Evolutionary conservation across 2,113 vertebrate species (phyloP).

Genomic region (Embiotoca jacksoni): DNA sequence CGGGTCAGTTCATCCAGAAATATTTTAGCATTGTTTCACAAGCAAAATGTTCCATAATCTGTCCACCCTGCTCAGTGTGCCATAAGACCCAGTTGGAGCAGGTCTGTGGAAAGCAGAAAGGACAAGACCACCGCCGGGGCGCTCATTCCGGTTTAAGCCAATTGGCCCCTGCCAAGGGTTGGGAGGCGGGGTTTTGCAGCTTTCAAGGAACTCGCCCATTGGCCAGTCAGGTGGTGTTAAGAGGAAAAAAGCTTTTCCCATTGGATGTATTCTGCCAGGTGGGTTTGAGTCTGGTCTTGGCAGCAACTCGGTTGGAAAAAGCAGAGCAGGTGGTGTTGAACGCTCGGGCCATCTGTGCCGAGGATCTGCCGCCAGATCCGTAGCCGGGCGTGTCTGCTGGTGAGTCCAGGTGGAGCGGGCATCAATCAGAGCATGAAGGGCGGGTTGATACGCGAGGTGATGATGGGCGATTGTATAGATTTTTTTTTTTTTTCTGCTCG

Average conservation of each 20-base stretch:
- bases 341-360: conserved; percentile 77
- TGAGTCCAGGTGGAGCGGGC: conserved; percentile 64
- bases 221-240: conserved; percentile 14
- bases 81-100: conserved; percentile 60
- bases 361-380: conserved; percentile 66
- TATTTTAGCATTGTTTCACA: conserved; percentile 32
- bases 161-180: conserved; percentile 21
- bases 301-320: conserved; percentile 66
- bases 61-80: conserved; percentile 29
- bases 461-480: conserved; percentile 8
- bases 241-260: conserved; percentile 13
- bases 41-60: conserved; percentile 24
- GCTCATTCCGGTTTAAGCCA: conserved; percentile 51
- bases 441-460: conserved; percentile 52
- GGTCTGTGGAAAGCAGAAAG: conserved; percentile 57
- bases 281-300: conserved; percentile 56
- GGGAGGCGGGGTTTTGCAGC: conserved; percentile 23
- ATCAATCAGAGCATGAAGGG: conserved; percentile 77
- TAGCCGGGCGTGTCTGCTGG: conserved; percentile 40
- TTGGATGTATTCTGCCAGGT: conserved; percentile 58
- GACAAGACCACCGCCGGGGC: conserved; percentile 61
- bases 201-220: conserved; percentile 33
- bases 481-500: neutral
- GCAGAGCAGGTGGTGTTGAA: conserved; percentile 76
- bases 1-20: conserved; percentile 15